Percentiles rank a stretch among this genome's conserved stretches.
Conservation (phyloP, 1,140 invertebrate genomes). For the Drusus annulatus region DNA sequence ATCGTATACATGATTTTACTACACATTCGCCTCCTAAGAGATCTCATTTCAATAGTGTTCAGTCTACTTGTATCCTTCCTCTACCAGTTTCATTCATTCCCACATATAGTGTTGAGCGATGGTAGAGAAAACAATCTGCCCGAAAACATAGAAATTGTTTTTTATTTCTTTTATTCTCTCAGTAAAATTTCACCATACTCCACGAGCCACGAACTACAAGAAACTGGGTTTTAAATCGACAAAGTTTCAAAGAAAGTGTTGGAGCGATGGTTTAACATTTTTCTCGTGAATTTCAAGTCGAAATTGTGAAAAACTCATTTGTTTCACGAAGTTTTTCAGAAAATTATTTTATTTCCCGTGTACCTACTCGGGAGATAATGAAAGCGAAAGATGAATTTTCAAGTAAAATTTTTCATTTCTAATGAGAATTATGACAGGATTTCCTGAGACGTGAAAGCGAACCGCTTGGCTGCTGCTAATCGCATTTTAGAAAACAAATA, state of each 20-base stretch:
- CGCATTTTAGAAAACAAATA: constrained; percentile 18
- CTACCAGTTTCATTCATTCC: too few species aligned
- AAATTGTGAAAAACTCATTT: constrained; percentile 4
- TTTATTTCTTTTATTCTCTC: too few species aligned
- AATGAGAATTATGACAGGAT: constrained; percentile 16
- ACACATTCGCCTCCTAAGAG: too few species aligned
- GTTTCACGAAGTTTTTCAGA: not conserved
- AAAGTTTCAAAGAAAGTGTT: not conserved
- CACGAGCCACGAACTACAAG: too few species aligned
- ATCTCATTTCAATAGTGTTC: too few species aligned
- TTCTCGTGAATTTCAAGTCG: not conserved
- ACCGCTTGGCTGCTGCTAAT: constrained; percentile 18
- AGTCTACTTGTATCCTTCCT: too few species aligned
- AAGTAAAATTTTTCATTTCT: constrained; percentile 8
- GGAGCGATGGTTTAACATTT: constrained; percentile 4
- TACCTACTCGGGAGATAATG: constrained; percentile 12
- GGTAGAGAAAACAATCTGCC: too few species aligned
- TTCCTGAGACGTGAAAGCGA: constrained; percentile 24
- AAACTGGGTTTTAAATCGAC: not conserved
- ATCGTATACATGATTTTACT: too few species aligned
- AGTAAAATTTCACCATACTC: too few species aligned
- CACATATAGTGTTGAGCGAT: too few species aligned
- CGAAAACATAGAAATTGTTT: too few species aligned
- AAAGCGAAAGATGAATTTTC: constrained; percentile 21
- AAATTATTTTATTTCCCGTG: not conserved